Conservation (phyloP, 2,888 invertebrate species). For the Pinctada fucata region DNA sequence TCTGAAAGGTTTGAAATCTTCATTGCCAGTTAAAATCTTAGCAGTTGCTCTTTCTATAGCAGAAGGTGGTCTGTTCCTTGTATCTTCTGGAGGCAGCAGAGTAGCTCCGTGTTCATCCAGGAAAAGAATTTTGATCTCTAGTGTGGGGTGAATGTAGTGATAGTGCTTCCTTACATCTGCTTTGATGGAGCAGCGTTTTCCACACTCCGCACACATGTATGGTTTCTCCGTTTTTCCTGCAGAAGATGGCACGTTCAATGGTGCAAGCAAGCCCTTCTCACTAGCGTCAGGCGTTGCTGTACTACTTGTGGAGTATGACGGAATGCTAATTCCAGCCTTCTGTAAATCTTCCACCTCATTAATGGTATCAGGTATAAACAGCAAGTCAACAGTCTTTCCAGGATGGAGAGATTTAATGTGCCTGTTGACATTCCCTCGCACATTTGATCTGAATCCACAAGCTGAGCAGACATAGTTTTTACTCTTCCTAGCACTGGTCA, state of each 20-base stretch:
- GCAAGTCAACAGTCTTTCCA: conserved; percentile 55
- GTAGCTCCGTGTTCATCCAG: conserved; percentile 43
- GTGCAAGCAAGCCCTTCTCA: neutral
- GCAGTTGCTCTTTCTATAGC: conserved; percentile 18
- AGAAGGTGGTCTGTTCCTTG: conserved; percentile 13
- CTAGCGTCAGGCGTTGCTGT: neutral
- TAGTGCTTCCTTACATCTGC: conserved; percentile 70
- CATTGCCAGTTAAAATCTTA: conserved; percentile 23
- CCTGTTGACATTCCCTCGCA: conserved; percentile 97
- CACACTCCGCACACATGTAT: conserved; percentile 69
- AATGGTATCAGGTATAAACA: conserved; percentile 37
- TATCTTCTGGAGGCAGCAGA: conserved; percentile 21
- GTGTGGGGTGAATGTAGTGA: conserved; percentile 67
- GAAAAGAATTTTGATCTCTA: conserved; percentile 64
- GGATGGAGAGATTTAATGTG: conserved; percentile 84
- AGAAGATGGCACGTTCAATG: neutral
- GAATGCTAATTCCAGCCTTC: neutral
- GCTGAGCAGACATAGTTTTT: conserved; percentile 90
- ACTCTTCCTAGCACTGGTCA: neutral
- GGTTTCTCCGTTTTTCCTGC: conserved; percentile 48
- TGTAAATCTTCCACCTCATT: conserved; percentile 8
- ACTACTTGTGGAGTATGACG: neutral
- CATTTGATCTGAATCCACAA: conserved; percentile 95
- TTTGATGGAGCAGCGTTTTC: conserved; percentile 61
- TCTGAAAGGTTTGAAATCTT: conserved; percentile 56